These are phyloP conservation scores for Drosophila ambigua DNA, from an alignment of 1,140 invertebrate species.

Conservation along the genomic window DNA sequence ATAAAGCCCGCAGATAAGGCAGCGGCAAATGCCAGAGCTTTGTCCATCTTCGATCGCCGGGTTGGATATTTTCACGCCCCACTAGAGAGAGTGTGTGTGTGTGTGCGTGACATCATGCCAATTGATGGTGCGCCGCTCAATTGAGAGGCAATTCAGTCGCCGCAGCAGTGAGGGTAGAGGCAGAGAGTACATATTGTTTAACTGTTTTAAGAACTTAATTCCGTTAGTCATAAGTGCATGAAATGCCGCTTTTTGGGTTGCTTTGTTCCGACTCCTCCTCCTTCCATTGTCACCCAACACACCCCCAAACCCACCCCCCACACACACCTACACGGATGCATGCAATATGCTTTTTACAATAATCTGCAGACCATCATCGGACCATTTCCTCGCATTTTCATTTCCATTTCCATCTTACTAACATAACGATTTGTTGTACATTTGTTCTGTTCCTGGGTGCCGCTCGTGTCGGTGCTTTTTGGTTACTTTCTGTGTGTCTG, in stretches of 20 bases:
- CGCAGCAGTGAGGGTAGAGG: neutral
- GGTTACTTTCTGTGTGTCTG: conserved; percentile 37
- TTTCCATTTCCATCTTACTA: conserved; percentile 74
- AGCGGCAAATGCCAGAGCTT: neutral
- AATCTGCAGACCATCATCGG: conserved; percentile 1
- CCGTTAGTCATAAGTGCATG: conserved; percentile 33
- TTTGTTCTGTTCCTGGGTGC: conserved; percentile 51
- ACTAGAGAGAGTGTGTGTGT: conserved; percentile 1
- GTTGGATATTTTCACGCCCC: conserved; percentile 39
- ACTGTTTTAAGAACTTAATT: conserved; percentile 2
- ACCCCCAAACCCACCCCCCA: neutral
- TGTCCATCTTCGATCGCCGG: conserved; percentile 20
- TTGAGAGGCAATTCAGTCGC: conserved; percentile 29
- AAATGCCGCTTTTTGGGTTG: conserved; percentile 16
- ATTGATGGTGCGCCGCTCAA: conserved; percentile 53
- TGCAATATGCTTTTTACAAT: conserved; percentile 6
- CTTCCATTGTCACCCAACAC: conserved; percentile 17
- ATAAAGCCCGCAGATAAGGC: conserved; percentile 64
- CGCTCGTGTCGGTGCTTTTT: conserved; percentile 18
- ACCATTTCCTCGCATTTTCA: conserved; percentile 14
- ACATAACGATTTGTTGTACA: conserved; percentile 76
- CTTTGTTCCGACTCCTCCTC: conserved; percentile 11
- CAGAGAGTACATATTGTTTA: conserved; percentile 5
- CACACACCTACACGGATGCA: conserved; percentile 4
- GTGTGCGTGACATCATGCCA: conserved; percentile 63